Conservation (phyloP, 2,888 invertebrate species). For the Lagria hirta region DNA sequence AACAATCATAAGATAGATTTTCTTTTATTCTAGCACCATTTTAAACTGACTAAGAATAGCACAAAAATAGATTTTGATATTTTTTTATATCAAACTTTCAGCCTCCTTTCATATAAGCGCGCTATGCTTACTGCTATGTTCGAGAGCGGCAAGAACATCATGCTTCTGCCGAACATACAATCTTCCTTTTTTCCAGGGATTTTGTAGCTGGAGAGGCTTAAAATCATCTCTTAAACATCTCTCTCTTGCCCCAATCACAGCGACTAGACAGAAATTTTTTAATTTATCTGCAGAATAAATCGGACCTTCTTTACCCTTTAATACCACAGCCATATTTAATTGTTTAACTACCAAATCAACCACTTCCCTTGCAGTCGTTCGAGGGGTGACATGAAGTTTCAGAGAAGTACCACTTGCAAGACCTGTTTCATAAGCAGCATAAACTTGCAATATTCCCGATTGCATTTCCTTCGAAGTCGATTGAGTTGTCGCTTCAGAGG, state of each 20-base stretch:
- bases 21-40: constrained; percentile 33
- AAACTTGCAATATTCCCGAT: constrained; percentile 68
- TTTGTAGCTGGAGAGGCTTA: constrained; percentile 87
- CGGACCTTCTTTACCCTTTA: constrained; percentile 84
- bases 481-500: constrained; percentile 28
- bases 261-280: constrained; percentile 89
- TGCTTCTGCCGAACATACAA: constrained; percentile 91
- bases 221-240: constrained; percentile 93
- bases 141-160: constrained; percentile 83
- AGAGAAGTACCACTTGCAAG: constrained; percentile 90
- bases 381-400: constrained; percentile 88
- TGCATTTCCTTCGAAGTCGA: constrained; percentile 44
- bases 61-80: constrained; percentile 17
- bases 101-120: constrained; percentile 59
- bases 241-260: constrained; percentile 93
- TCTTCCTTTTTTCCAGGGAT: constrained; percentile 94
- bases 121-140: constrained; percentile 83
- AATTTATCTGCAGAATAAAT: constrained; percentile 82
- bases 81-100: constrained; percentile 32
- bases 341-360: constrained; percentile 95
- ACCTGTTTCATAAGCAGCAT: constrained; percentile 95
- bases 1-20: constrained; percentile 33
- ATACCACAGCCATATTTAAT: constrained; percentile 87
- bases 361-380: constrained; percentile 92
- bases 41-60: constrained; percentile 34